Base-by-base conservation (phyloP, 2,113 vertebrate species). In the Oceanodroma tethys region DNA sequence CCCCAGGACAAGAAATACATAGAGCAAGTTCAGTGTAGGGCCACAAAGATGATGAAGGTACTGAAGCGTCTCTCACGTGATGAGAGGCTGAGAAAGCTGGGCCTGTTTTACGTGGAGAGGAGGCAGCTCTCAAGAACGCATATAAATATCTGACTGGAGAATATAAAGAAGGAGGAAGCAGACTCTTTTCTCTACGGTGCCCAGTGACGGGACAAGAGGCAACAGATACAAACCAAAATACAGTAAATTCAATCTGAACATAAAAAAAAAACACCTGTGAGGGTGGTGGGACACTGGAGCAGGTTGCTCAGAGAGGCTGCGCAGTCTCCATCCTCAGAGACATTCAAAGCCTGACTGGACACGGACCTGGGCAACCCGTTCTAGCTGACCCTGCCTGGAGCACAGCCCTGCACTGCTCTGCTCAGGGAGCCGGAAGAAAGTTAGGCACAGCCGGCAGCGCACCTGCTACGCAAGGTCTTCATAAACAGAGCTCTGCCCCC, bases 401-500 rank as follows among this genome's bases (percentile, higher is more conserved):
- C 59, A 22, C 6, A 16, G 52, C 36, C 5, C 7, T 3, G 18
- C 36, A 2, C 17, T 0, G 12, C 18, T 22, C 60, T 6, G 27
- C 58, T 10, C 66, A 2, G 43, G 32, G 25, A 21, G 53, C 5
- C 2, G 2, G 10, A 23, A 6, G 12, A 9, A 16, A 27, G n/a
- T 1, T 2, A 1, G 13, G 34, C 55, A 11, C n/a, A 13, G 19
- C 4, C 22, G 20, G 63, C 55, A n/a, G 26, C 3, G 0, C 8
- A 13, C 15, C 22, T 13, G 6, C 53, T 8, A 7, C 47, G 12
- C 21, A 15, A 23, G 10, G 3, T 4, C 45, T 36, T 22, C 7
- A 14, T 3, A 9, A 42, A 25, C 19, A 4, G 27, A 12, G 10
- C 40, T 21, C 45, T 6, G 21, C n/a, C 4, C 10, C 40, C 29